Conservation (phyloP, 1,140 invertebrate species). For the Drosophila lacteicornis region DNA sequence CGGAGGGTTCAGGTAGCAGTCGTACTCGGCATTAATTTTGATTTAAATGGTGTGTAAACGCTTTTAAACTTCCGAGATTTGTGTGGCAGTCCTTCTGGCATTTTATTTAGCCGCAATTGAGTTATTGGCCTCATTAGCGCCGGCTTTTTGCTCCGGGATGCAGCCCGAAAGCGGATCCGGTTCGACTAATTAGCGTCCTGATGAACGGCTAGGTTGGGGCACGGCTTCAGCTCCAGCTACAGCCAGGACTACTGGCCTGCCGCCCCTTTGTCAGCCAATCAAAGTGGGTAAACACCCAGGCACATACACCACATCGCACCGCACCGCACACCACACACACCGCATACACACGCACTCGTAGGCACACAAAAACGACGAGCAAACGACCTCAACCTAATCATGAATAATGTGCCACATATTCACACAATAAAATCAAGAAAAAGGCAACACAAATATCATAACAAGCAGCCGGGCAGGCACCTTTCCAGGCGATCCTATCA, state of each 20-base stretch:
- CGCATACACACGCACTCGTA: constrained; percentile 10
- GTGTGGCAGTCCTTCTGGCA: constrained; percentile 33
- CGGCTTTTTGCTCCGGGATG: constrained; percentile 29
- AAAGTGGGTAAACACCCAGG: constrained; percentile 54
- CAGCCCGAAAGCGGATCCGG: constrained; percentile 35
- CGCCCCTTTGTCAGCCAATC: constrained; percentile 49
- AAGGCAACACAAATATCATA: constrained; percentile 74
- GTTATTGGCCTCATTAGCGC: constrained; percentile 71
- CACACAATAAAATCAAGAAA: constrained; percentile 75
- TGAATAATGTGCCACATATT: constrained; percentile 80
- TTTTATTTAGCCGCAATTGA: constrained; percentile 67
- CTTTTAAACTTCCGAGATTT: constrained; percentile 66
- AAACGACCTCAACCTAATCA: constrained; percentile 71
- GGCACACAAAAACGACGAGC: constrained; percentile 52
- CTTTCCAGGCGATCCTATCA: constrained; percentile 38
- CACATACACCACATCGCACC: neutral
- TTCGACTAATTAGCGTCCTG: constrained; percentile 41
- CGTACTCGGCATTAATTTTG: constrained; percentile 66
- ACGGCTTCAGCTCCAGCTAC: neutral
- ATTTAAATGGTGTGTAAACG: constrained; percentile 79
- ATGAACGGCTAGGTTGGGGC: constrained; percentile 30
- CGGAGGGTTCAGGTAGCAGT: constrained; percentile 34
- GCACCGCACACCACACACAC: constrained; percentile 5
- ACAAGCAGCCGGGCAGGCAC: constrained; percentile 47
- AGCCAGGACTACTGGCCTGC: constrained; percentile 13